Evolutionary conservation across 2,113 vertebrate genomes (phyloP), one percentile per base, ranked within the genome.

Genomic region (Romanogobio albipinnatus): DNA sequence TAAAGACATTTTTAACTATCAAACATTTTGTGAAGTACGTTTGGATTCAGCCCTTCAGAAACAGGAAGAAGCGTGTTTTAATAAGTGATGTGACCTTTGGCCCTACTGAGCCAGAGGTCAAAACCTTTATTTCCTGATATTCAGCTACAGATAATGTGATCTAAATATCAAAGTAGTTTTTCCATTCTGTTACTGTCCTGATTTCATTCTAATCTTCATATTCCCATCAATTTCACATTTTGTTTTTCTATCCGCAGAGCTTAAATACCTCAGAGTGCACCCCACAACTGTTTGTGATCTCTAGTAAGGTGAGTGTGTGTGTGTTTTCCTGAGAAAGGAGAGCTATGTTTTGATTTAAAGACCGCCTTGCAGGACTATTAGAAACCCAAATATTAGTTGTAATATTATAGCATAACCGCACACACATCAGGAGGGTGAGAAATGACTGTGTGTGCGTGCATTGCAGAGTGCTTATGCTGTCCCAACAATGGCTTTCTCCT

Each of bases 401-500:
- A 66, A 83, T 68, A 59, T 76, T 78, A 66, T 81, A 43, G 82
- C 39, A 36, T 86, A 68, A 64, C 85, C 36, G 11, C 80, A 59
- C 59, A 80, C 81, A 70, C 59, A 29, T 2, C 43, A 87, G 88
- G 84, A 86, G 33, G 9, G 76, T 73, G 33, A 56, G 76, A 85
- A 66, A 45, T 81, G 53, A 61, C 56, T 24, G 24, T 81, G 59
- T 84, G 33, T 85, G 77, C 81, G 79, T 68, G 76, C 73, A 43
- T 96, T 96, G 83, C 91, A 99, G 98, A 97, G 96, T 91, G 96
- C 93, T 83, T 99, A 96, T 82, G 96, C 96, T 73, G 91, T 99
- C 87, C 98, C 98, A 84, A 98, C 96, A n/a, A 97, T 99, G 97
- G 96, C 97, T n/a, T 99, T 99, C 92, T 98, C 97, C 90, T 99